Conservation (phyloP, 2,888 invertebrate genomes). For the Chrysina gloriosa region DNA sequence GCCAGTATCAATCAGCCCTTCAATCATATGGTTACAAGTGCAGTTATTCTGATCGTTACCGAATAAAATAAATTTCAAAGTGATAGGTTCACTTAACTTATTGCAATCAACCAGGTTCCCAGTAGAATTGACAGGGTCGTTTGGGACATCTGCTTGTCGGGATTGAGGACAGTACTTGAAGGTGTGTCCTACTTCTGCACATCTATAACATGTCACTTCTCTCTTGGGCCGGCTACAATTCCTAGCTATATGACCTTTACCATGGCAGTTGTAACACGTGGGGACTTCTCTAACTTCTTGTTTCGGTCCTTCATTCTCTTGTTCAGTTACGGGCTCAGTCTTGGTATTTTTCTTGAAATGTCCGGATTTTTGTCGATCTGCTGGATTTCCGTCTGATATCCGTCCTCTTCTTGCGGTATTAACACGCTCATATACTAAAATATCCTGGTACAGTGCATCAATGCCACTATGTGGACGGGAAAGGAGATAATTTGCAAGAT, state of each 20-base stretch:
- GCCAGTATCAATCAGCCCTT: neutral
- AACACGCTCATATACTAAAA: no score
- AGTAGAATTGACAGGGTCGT: neutral
- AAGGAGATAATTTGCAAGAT: neutral
- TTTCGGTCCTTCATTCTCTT: neutral
- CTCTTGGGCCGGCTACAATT: no score
- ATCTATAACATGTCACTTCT: neutral
- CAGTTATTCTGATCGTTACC: neutral
- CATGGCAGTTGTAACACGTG: neutral
- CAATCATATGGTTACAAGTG: no score
- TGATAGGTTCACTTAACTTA: neutral
- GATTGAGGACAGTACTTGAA: neutral
- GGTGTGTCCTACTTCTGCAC: constrained; percentile 1
- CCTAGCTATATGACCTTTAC: no score
- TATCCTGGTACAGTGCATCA: neutral
- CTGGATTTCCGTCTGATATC: no score
- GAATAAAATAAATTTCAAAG: neutral
- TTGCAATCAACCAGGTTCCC: neutral
- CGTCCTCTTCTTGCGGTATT: no score
- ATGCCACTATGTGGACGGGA: neutral
- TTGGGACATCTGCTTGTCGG: neutral
- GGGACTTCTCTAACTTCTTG: no score
- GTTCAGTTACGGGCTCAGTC: neutral
- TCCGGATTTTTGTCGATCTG: no score
- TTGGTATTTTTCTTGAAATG: neutral